These are phyloP conservation scores for Aphodius granarius DNA, from an alignment of 2,888 invertebrate genomes.

Conservation along the genomic window DNA sequence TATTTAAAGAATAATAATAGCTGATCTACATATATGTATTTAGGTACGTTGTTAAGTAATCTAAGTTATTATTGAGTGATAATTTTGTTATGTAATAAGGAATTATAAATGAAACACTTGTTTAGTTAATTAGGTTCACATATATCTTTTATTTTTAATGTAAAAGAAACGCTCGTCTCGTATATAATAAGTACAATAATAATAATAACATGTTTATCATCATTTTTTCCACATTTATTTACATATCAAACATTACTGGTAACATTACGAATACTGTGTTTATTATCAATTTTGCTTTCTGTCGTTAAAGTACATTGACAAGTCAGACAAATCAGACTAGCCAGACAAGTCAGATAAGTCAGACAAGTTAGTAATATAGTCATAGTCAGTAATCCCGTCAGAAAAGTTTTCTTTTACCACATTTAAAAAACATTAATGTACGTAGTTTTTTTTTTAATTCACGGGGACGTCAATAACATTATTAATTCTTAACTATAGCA, in stretches of 20 bases:
- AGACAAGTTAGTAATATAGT: too few relatives aligned
- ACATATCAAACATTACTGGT: constrained; percentile 44
- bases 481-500: constrained; percentile 8
- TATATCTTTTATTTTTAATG: not conserved
- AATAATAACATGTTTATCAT: not conserved
- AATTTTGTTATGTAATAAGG: not conserved
- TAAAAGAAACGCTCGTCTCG: not conserved
- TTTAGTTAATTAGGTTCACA: not conserved
- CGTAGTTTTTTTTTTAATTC: constrained; percentile 24
- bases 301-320: not conserved
- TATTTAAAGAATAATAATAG: not conserved
- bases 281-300: constrained; percentile 33
- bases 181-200: constrained; percentile 1
- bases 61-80: not conserved
- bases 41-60: not conserved
- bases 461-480: constrained; percentile 2
- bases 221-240: constrained; percentile 43
- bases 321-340: too few relatives aligned
- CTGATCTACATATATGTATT: not conserved
- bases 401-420: constrained; percentile 41
- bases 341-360: too few relatives aligned
- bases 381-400: too few relatives aligned
- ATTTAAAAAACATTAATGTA: constrained; percentile 39
- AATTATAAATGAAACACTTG: constrained; percentile 29
- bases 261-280: constrained; percentile 54